These are phyloP conservation scores for Notospermus geniculatus DNA, from an alignment of 1,140 invertebrate species.

Conservation along the genomic window DNA sequence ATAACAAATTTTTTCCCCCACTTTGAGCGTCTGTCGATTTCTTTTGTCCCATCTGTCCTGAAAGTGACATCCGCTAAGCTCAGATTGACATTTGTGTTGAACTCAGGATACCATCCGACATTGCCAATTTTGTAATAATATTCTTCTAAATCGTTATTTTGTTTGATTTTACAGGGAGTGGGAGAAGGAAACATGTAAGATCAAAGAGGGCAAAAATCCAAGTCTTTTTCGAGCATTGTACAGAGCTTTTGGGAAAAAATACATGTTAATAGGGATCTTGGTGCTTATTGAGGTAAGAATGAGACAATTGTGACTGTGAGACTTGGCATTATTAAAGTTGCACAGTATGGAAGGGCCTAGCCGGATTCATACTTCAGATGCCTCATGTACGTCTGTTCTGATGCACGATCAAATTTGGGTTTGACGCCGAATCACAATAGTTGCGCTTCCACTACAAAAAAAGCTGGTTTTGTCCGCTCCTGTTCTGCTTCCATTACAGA, in stretches of 20 bases:
- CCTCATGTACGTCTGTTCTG: neutral
- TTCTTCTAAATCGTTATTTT: too few species aligned
- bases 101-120: too few species aligned
- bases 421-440: neutral
- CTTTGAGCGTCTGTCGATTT: too few species aligned
- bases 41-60: too few species aligned
- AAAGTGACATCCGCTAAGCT: too few species aligned
- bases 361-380: neutral
- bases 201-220: constrained; percentile 31
- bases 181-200: constrained; percentile 49
- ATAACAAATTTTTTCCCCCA: too few species aligned
- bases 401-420: neutral
- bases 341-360: neutral
- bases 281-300: constrained; percentile 49
- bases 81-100: too few species aligned
- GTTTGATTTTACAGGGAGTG: constrained; percentile 41
- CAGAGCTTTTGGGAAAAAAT: constrained; percentile 48
- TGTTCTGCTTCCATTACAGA: neutral
- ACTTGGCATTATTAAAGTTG: neutral
- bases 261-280: constrained; percentile 51
- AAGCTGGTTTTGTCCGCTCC: neutral
- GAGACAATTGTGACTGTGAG: neutral
- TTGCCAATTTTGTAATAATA: too few species aligned
- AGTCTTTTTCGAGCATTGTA: constrained; percentile 46
- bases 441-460: neutral